Percentiles rank a stretch among this genome's conserved stretches.
These are phyloP conservation scores for Sialis lutaria DNA, from an alignment of 2,888 invertebrate genomes.

Conservation along the genomic window DNA sequence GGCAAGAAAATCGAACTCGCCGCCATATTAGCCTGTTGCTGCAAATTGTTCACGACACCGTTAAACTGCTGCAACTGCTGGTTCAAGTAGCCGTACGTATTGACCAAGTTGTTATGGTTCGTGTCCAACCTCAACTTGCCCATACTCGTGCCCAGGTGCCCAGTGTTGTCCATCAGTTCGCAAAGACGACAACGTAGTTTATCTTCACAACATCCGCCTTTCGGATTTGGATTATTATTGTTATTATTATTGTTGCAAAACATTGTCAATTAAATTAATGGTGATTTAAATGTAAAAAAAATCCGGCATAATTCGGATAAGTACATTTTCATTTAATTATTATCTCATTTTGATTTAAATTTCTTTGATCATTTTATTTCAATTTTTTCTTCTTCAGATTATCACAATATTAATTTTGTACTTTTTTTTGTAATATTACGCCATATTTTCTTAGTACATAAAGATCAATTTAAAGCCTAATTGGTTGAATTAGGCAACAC, in stretches of 20 bases:
- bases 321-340: too few relatives aligned
- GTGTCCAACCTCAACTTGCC: neutral
- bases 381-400: too few relatives aligned
- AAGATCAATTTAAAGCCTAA: too few relatives aligned
- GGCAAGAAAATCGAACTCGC: slow-evolving; percentile 27
- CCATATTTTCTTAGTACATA: too few relatives aligned
- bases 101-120: neutral
- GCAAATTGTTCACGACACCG: neutral
- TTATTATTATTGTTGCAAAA: slow-evolving; percentile 2
- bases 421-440: too few relatives aligned
- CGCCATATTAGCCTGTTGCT: slow-evolving; percentile 1
- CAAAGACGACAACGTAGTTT: slow-evolving; percentile 3
- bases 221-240: neutral
- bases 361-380: too few relatives aligned
- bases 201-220: neutral
- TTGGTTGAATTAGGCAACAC: too few relatives aligned
- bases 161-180: slow-evolving; percentile 4
- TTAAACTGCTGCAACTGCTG: neutral
- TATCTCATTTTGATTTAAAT: too few relatives aligned
- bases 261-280: neutral
- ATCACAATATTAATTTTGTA: too few relatives aligned
- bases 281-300: too few relatives aligned
- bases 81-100: neutral
- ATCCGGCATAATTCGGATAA: too few relatives aligned
- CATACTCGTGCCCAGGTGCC: neutral